Percentiles rank a stretch among this genome's conserved stretches.
These are phyloP conservation scores for Ictidomys tridecemlineatus DNA, from an alignment of 2,113 vertebrate species.

Conservation along the genomic window DNA sequence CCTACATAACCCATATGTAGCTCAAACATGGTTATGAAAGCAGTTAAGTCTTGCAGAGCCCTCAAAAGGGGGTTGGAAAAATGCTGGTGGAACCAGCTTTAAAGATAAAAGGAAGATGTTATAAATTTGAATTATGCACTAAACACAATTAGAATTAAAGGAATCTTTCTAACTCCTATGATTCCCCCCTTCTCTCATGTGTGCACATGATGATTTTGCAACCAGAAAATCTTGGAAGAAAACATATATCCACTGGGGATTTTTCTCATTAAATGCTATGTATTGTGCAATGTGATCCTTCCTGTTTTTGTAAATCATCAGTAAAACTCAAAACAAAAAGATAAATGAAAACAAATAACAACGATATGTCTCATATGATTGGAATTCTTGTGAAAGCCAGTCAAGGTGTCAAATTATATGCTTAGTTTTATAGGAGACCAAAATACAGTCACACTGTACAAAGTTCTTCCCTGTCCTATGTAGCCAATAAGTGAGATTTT, in stretches of 20 bases:
- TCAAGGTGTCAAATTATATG: background rate
- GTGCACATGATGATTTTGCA: background rate
- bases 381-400: background rate
- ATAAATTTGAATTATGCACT: background rate
- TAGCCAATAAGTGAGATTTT: background rate
- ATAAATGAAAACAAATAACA: background rate
- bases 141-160: background rate
- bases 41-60: background rate
- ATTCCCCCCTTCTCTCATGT: background rate
- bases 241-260: background rate
- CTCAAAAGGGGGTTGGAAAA: background rate
- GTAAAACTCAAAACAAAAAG: slow-evolving; percentile 21
- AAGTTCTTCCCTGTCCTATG: background rate
- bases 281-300: background rate
- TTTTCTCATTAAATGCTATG: slow-evolving; percentile 27
- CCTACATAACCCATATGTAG: background rate
- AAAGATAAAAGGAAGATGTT: background rate
- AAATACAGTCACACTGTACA: background rate
- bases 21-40: background rate
- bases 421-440: background rate
- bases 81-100: background rate
- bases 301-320: background rate
- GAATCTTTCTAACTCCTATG: background rate
- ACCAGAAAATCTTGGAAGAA: background rate
- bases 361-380: background rate